Conservation (phyloP, 2,113 vertebrate genomes). For the Rattus rattus region DNA sequence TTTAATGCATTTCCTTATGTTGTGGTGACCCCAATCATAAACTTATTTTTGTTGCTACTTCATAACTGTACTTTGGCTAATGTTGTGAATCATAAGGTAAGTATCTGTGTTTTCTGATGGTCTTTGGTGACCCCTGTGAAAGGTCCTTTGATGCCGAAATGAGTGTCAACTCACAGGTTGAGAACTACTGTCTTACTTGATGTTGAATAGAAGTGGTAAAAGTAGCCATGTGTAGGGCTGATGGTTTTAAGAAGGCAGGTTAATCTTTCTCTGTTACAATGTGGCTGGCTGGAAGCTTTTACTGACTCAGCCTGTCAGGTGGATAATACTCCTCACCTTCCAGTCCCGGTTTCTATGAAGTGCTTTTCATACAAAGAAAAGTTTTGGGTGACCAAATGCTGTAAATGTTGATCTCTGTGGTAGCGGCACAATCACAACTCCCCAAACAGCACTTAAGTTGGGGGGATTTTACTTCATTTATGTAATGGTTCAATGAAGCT, state of each 20-base stretch:
- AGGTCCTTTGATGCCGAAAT: neutral
- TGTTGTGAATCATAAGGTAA: neutral
- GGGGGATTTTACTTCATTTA: neutral
- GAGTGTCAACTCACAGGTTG: neutral
- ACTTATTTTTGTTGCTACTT: neutral
- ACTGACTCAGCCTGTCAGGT: neutral
- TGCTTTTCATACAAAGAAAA: neutral
- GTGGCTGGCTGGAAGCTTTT: neutral
- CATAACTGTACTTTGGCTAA: neutral
- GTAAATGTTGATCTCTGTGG: neutral
- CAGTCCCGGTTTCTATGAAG: neutral
- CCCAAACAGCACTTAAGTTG: neutral
- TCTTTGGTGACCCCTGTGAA: neutral
- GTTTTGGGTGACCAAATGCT: neutral
- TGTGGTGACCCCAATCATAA: neutral
- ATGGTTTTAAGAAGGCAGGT: neutral
- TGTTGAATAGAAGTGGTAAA: neutral
- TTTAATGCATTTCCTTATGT: neutral
- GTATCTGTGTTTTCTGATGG: neutral
- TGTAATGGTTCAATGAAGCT: neutral
- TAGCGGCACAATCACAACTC: neutral
- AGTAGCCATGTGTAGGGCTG: rapidly evolving
- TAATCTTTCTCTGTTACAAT: neutral
- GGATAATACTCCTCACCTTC: neutral
- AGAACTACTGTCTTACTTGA: neutral